Evolutionary conservation across 2,888 invertebrate species (phyloP).

Genomic region (Metopia argyrocephala): DNA sequence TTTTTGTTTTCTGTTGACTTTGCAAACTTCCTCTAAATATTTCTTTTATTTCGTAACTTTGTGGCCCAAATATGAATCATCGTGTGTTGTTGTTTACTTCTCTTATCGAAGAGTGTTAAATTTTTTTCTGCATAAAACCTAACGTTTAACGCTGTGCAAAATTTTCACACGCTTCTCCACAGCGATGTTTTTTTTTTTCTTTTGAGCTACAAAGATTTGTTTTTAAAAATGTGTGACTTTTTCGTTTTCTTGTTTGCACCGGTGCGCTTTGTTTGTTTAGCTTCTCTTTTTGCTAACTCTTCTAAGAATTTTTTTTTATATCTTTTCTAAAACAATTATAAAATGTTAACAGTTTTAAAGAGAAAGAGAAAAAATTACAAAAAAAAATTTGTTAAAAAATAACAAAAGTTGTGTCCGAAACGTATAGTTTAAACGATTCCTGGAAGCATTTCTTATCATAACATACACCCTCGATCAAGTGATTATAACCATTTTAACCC

Average conservation of each 20-base stretch:
- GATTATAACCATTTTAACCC: no score
- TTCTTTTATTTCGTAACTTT: background rate
- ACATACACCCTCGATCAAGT: no score
- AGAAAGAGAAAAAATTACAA: no score
- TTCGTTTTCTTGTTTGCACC: background rate
- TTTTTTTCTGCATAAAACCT: no score
- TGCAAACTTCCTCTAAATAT: background rate
- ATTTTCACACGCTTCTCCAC: background rate
- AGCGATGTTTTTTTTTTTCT: background rate
- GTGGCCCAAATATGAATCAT: background rate
- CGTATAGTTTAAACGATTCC: no score
- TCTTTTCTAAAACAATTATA: background rate
- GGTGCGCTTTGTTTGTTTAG: background rate
- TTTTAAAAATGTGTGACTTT: background rate
- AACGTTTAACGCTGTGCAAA: background rate
- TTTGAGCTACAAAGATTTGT: background rate
- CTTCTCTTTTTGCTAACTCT: background rate
- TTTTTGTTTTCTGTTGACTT: constrained; percentile 10
- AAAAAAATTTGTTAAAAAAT: no score
- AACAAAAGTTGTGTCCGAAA: no score
- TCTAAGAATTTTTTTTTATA: background rate
- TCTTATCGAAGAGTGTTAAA: background rate
- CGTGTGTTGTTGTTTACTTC: background rate
- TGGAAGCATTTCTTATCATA: no score
- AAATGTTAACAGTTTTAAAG: background rate